A percentile compares a stretch with the other conserved stretches of the same genome.
Evolutionary conservation across 2,888 invertebrate genomes (phyloP).

Genomic region (Chrysomela aeneicollis): DNA sequence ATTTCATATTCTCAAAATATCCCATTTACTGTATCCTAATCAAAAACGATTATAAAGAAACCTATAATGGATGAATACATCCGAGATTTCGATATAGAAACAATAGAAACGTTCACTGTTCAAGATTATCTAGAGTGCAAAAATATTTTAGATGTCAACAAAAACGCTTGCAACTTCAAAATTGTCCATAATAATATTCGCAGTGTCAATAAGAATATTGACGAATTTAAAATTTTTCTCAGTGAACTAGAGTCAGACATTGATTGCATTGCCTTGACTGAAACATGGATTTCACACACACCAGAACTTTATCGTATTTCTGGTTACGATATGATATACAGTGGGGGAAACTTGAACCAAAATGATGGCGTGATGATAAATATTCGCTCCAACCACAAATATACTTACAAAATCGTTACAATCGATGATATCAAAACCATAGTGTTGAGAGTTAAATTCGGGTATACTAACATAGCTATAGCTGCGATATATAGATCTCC

Average conservation of each 20-base stretch:
- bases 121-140: constrained; percentile 9
- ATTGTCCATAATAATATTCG: constrained; percentile 4
- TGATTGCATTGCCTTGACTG: constrained; percentile 7
- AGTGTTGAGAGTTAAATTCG: neutral
- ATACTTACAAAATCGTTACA: too few relatives aligned
- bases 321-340: constrained; percentile 8
- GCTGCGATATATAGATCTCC: neutral
- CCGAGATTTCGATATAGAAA: constrained; percentile 5
- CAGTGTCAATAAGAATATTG: neutral
- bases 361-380: neutral
- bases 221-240: constrained; percentile 9
- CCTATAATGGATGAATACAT: constrained; percentile 3
- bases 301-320: neutral
- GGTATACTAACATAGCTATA: neutral
- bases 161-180: neutral
- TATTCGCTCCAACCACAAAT: neutral
- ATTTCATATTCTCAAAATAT: neutral
- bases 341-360: neutral
- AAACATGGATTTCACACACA: constrained; percentile 6
- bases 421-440: neutral
- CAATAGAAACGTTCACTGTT: neutral
- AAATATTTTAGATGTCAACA: constrained; percentile 5
- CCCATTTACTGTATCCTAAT: too few relatives aligned
- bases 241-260: neutral
- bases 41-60: constrained; percentile 6